Evolutionary conservation across 2,888 invertebrate genomes (phyloP).

Genomic region (Drosophila multiciliata): DNA sequence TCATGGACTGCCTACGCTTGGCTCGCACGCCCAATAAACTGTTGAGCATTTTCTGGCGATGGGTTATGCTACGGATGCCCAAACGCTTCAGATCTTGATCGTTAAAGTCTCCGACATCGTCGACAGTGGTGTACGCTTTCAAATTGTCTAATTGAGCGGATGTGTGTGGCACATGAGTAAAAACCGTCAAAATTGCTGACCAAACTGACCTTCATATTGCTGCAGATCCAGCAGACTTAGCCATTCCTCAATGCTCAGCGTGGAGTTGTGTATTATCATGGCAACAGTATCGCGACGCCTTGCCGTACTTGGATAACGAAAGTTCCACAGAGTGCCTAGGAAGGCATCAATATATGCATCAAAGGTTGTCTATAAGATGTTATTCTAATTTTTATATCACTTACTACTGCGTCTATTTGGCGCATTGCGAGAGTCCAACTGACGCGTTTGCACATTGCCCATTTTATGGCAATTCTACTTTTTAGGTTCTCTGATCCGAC

Average conservation of each 20-base stretch:
- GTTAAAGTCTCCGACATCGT: constrained; percentile 77
- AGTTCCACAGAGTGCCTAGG: constrained; percentile 85
- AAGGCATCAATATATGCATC: too few relatives aligned
- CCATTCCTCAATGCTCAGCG: constrained; percentile 87
- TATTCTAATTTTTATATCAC: constrained; percentile 17
- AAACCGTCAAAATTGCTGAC: constrained; percentile 13
- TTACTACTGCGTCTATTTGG: constrained; percentile 76
- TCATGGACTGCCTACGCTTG: constrained; percentile 86
- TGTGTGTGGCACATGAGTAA: constrained; percentile 30
- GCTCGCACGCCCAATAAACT: constrained; percentile 88
- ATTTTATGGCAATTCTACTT: constrained; percentile 48
- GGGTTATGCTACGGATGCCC: constrained; percentile 88
- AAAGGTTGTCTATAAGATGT: not conserved
- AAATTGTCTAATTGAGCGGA: constrained; percentile 65
- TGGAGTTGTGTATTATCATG: constrained; percentile 84
- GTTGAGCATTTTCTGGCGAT: constrained; percentile 88
- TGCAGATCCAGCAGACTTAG: constrained; percentile 87
- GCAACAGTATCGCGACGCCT: constrained; percentile 79
- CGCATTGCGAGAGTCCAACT: constrained; percentile 61
- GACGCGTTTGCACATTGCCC: constrained; percentile 78
- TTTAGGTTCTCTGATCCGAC: constrained; percentile 8
- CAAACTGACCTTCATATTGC: constrained; percentile 85
- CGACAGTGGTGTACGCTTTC: constrained; percentile 70
- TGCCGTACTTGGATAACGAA: constrained; percentile 83
- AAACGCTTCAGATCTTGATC: constrained; percentile 87